Conservation (phyloP, 2,888 invertebrate species). For the Drosophila infuscata region DNA sequence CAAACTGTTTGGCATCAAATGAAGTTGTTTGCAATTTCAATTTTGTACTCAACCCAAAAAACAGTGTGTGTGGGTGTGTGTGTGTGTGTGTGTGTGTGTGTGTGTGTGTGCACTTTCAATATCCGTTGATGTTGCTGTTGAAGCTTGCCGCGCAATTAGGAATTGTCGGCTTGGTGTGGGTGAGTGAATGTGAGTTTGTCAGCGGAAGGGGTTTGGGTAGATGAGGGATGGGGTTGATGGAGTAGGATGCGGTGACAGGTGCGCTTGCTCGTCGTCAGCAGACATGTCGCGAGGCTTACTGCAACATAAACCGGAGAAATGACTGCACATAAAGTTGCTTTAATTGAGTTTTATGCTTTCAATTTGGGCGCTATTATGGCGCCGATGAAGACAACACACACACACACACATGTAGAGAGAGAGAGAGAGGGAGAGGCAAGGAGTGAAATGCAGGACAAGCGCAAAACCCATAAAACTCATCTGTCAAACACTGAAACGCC, state of each 20-base stretch:
- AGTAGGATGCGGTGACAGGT: slow-evolving; percentile 43
- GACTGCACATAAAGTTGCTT: slow-evolving; percentile 76
- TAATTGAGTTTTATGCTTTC: slow-evolving; percentile 75
- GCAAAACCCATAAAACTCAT: slow-evolving; percentile 74
- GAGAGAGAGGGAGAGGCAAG: neutral
- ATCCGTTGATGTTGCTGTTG: slow-evolving; percentile 64
- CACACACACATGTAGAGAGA: slow-evolving; percentile 2
- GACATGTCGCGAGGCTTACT: slow-evolving; percentile 64
- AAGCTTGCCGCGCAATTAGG: slow-evolving; percentile 65
- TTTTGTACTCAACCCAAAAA: slow-evolving; percentile 38
- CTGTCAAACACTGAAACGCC: slow-evolving; percentile 73
- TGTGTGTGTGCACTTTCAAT: slow-evolving; percentile 60
- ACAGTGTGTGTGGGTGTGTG: neutral
- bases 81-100: slow-evolving; percentile 8
- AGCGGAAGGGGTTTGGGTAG: neutral
- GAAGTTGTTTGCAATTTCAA: slow-evolving; percentile 72
- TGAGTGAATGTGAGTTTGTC: slow-evolving; percentile 3
- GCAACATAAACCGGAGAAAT: slow-evolving; percentile 69
- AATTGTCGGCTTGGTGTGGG: slow-evolving; percentile 51
- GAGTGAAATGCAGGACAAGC: slow-evolving; percentile 44
- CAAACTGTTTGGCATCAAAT: slow-evolving; percentile 63
- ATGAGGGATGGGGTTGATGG: neutral
- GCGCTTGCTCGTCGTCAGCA: slow-evolving; percentile 51
- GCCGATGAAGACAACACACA: slow-evolving; percentile 51
- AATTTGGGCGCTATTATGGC: slow-evolving; percentile 71